A percentile compares a stretch with the other conserved stretches of the same genome.
These are phyloP conservation scores for Thryonomys swinderianus DNA, from an alignment of 2,113 vertebrate genomes.

Conservation along the genomic window DNA sequence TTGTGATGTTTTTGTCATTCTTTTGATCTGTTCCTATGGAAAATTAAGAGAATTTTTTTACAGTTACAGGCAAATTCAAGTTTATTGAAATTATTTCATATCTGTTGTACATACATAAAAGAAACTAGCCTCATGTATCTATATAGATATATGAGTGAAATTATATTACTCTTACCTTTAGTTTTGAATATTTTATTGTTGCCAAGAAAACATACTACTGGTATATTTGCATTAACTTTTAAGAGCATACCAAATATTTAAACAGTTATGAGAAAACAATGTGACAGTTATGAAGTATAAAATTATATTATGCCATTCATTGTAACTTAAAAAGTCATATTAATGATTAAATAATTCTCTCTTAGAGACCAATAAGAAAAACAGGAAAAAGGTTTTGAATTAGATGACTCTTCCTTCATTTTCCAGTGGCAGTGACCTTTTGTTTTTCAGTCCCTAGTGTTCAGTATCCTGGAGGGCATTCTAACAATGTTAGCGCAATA, in stretches of 20 bases:
- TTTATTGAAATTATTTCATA: not conserved
- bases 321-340: slow-evolving; percentile 12
- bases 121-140: not conserved
- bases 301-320: slow-evolving; percentile 30
- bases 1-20: slow-evolving; percentile 6
- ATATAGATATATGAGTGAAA: not conserved
- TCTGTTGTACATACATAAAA: not conserved
- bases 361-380: not conserved
- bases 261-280: slow-evolving; percentile 36
- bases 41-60: slow-evolving; percentile 31
- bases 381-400: slow-evolving; percentile 23
- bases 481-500: slow-evolving; percentile 75
- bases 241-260: slow-evolving; percentile 15
- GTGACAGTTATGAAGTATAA: slow-evolving; percentile 11
- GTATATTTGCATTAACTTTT: slow-evolving; percentile 34
- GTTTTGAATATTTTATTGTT: slow-evolving; percentile 58
- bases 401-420: slow-evolving; percentile 42
- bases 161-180: slow-evolving; percentile 10
- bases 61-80: not conserved
- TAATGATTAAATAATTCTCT: slow-evolving; percentile 5
- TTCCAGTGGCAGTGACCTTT: slow-evolving; percentile 77
- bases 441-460: slow-evolving; percentile 69
- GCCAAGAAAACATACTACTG: not conserved
- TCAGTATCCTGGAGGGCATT: slow-evolving; percentile 63
- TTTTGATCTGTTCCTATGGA: not conserved